A percentile compares a stretch with the other conserved stretches of the same genome.
These are phyloP conservation scores for Dione juno DNA, from an alignment of 2,888 invertebrate species.

Conservation along the genomic window DNA sequence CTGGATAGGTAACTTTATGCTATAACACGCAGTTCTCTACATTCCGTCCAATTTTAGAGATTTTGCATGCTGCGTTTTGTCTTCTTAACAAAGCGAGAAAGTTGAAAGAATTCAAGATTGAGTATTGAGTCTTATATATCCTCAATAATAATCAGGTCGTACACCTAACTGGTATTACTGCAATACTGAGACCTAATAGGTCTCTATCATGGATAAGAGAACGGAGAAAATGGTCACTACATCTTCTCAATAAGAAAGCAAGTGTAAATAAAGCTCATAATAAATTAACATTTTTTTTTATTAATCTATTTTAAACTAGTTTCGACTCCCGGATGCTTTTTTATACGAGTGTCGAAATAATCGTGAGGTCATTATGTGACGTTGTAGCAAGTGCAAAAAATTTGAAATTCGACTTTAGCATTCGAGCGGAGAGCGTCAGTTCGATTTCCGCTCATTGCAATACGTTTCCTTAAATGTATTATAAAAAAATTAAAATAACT, in stretches of 20 bases:
- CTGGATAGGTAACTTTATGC: no score
- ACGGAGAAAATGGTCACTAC: background rate
- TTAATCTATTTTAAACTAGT: slow-evolving; percentile 24
- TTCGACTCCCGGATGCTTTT: slow-evolving; percentile 28
- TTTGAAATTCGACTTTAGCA: background rate
- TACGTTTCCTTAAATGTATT: background rate
- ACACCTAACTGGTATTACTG: no score
- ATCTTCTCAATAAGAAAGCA: background rate
- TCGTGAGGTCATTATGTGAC: slow-evolving; percentile 23
- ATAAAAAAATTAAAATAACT: no score
- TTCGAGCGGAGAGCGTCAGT: background rate
- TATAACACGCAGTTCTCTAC: no score
- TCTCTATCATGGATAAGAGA: background rate
- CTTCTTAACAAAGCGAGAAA: no score
- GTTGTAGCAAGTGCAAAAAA: slow-evolving; percentile 1
- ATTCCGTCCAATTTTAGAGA: no score
- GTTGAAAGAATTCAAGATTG: no score
- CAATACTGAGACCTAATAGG: no score
- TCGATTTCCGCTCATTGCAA: slow-evolving; percentile 9
- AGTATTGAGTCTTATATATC: no score
- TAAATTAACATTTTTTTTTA: background rate
- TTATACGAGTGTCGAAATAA: slow-evolving; percentile 4
- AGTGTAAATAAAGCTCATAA: background rate
- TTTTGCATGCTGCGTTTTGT: no score
- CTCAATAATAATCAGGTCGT: no score